A percentile compares a stretch with the other conserved stretches of the same genome.
phyloP scores from a whole-genome alignment of 2,797 vertebrate species.

The Valencia hispanica region DNA sequence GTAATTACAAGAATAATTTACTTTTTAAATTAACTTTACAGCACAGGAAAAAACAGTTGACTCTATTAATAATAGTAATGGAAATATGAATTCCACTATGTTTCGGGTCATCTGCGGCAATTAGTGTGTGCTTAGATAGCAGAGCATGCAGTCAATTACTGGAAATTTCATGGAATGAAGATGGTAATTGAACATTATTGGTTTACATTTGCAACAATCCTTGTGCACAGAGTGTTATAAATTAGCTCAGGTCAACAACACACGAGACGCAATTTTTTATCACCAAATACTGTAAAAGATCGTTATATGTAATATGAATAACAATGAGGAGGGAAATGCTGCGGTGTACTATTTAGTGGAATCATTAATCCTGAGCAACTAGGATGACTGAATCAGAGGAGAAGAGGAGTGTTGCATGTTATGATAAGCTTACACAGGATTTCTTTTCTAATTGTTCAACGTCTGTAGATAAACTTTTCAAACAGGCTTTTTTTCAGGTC shows the following conservation, averaged over 20 bases:
- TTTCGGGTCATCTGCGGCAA: slow-evolving; percentile 28
- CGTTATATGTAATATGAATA: slow-evolving; percentile 7
- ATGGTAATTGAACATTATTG: slow-evolving; percentile 3
- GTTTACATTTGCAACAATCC: background rate
- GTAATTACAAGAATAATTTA: slow-evolving; percentile 13
- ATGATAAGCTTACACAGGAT: background rate
- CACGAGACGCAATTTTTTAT: slow-evolving; percentile 9
- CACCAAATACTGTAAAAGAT: background rate
- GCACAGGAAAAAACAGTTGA: background rate
- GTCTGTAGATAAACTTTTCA: background rate
- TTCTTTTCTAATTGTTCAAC: background rate
- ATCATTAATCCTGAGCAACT: background rate
- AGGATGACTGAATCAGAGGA: background rate
- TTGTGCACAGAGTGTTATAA: slow-evolving; percentile 11
- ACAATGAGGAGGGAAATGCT: background rate
- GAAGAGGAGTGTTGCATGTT: background rate
- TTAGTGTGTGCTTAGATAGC: slow-evolving; percentile 17
- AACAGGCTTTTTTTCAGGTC: background rate
- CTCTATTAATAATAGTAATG: slow-evolving; percentile 20
- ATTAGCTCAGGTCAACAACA: slow-evolving; percentile 18
- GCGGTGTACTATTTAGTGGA: background rate
- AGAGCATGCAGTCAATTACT: slow-evolving; percentile 20
- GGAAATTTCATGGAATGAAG: slow-evolving; percentile 7
- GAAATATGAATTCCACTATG: slow-evolving; percentile 1
- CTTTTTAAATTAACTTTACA: slow-evolving; percentile 30